Evolutionary conservation across 2,113 vertebrate genomes (phyloP).

Genomic region (Leptobrachium leishanense): DNA sequence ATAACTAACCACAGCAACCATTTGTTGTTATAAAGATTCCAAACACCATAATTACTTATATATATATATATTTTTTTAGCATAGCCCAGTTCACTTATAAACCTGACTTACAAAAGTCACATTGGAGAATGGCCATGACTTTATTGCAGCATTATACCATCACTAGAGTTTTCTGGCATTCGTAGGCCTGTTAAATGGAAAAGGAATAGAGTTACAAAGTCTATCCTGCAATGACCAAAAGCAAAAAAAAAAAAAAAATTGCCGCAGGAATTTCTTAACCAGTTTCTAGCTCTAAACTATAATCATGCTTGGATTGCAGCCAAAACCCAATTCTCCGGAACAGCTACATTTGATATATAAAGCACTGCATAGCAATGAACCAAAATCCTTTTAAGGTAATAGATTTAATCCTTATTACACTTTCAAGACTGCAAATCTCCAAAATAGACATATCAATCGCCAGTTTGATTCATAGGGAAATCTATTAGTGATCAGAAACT

Average conservation of each 20-base stretch:
- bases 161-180: too few species aligned
- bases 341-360: conserved; percentile 44
- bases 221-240: conserved; percentile 3
- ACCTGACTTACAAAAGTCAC: too few species aligned
- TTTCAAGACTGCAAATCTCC: conserved; percentile 6
- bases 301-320: conserved; percentile 36
- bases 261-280: conserved; percentile 31
- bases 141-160: too few species aligned
- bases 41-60: too few species aligned
- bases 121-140: too few species aligned
- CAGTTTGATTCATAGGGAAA: conserved; percentile 14
- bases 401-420: conserved; percentile 36
- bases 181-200: too few species aligned
- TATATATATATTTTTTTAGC: too few species aligned
- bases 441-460: conserved; percentile 29
- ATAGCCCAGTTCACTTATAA: too few species aligned
- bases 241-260: conserved; percentile 14
- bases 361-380: conserved; percentile 40
- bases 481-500: conserved; percentile 22
- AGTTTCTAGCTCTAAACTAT: conserved; percentile 23
- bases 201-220: background rate
- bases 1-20: too few species aligned
- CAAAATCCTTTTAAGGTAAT: conserved; percentile 33
- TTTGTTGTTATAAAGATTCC: too few species aligned
- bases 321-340: conserved; percentile 41